Conservation (phyloP, 2,113 vertebrate species). For the Xiphias gladius region DNA sequence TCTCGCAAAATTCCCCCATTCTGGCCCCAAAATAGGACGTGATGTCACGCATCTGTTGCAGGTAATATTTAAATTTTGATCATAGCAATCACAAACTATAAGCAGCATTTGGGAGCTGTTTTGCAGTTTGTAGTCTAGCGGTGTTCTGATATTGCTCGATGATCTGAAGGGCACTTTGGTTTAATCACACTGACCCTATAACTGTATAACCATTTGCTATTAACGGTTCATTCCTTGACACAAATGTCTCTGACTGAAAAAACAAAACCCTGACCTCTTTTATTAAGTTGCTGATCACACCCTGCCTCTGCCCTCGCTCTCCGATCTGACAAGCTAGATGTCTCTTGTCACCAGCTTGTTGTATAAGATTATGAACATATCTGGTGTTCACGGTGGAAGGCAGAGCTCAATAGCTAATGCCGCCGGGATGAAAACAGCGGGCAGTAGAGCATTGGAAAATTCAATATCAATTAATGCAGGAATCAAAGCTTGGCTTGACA, state of each 20-base stretch:
- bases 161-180: no score
- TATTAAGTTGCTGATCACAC: not conserved
- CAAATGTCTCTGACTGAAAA: not conserved
- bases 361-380: constrained; percentile 34
- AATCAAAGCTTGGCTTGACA: constrained; percentile 60
- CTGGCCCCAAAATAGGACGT: no score
- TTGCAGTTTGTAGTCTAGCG: no score
- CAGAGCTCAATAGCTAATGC: constrained; percentile 35
- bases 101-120: no score
- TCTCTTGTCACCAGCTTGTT: constrained; percentile 10
- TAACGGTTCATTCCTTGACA: not conserved
- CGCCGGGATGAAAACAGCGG: constrained; percentile 49
- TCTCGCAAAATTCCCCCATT: not conserved
- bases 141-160: no score
- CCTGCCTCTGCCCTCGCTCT: not conserved
- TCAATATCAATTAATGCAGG: constrained; percentile 76
- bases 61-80: no score
- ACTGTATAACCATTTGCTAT: no score
- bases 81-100: no score
- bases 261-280: not conserved
- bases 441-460: constrained; percentile 63
- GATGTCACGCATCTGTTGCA: not conserved
- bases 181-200: no score
- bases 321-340: not conserved
- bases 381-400: constrained; percentile 25